These are phyloP conservation scores for Hyperoplus lanceolatus DNA, from an alignment of 2,797 vertebrate species.

Conservation along the genomic window DNA sequence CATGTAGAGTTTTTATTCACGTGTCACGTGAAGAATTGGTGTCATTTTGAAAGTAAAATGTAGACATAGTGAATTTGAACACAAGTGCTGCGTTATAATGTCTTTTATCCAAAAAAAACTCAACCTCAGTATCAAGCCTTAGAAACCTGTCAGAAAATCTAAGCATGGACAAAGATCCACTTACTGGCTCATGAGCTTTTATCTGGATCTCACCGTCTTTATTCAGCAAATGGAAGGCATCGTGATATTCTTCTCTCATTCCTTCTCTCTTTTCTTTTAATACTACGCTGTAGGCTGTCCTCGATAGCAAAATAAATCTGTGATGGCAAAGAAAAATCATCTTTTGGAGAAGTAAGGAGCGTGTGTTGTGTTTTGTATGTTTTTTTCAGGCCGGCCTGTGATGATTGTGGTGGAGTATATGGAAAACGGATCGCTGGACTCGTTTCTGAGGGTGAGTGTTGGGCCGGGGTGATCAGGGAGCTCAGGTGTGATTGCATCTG, in stretches of 20 bases:
- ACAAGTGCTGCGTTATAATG: neutral
- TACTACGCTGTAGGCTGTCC: neutral
- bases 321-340: neutral
- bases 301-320: neutral
- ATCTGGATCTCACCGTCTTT: neutral
- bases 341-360: neutral
- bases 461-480: constrained; percentile 2
- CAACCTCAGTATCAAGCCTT: neutral
- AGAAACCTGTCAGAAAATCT: neutral
- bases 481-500: constrained; percentile 6
- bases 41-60: neutral
- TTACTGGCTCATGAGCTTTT: neutral
- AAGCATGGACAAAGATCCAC: neutral
- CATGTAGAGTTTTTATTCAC: neutral
- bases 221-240: neutral
- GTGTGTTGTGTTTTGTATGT: constrained; percentile 74
- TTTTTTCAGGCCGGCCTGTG: constrained; percentile 91
- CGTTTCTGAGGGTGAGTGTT: constrained; percentile 92
- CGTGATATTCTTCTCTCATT: neutral
- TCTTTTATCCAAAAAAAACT: neutral
- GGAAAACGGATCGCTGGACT: constrained; percentile 97
- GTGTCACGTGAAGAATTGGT: neutral
- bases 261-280: neutral
- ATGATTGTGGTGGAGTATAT: constrained; percentile 99
- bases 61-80: neutral